A percentile compares a stretch with the other conserved stretches of the same genome.
Evolutionary conservation across 2,888 invertebrate genomes (phyloP).

Genomic region (Melipona beecheii): DNA sequence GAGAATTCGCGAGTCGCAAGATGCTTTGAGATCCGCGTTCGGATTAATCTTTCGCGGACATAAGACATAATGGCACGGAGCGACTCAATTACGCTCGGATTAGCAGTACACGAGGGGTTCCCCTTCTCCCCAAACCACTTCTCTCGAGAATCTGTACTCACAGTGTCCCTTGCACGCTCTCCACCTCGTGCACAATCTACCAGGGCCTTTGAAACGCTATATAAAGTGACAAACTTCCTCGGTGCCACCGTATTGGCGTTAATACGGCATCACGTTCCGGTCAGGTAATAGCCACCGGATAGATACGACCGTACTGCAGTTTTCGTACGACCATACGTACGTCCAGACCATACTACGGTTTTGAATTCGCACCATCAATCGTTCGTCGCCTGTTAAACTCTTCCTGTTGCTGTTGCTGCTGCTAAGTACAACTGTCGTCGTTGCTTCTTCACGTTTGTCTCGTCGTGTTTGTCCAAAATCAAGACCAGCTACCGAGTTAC

Average conservation of each 20-base stretch:
- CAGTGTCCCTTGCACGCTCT: conserved; percentile 72
- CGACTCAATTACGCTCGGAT: conserved; percentile 71
- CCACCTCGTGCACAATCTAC: conserved; percentile 71
- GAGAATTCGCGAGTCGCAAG: conserved; percentile 46
- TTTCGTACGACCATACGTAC: too few species aligned
- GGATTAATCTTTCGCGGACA: conserved; percentile 62
- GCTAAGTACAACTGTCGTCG: background rate
- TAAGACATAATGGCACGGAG: conserved; percentile 68
- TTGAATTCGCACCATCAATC: conserved; percentile 35
- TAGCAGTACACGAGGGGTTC: conserved; percentile 67
- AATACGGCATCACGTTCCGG: conserved; percentile 61
- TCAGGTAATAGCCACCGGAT: conserved; percentile 35
- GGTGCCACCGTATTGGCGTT: conserved; percentile 73
- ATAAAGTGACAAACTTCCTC: conserved; percentile 82
- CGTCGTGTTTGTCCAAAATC: background rate
- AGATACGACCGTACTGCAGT: conserved; percentile 6
- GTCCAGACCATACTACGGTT: conserved; percentile 15
- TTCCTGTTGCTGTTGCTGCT: background rate
- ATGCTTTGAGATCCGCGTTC: conserved; percentile 40
- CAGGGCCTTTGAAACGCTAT: conserved; percentile 80
- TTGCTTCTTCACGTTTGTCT: background rate
- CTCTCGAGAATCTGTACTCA: conserved; percentile 66
- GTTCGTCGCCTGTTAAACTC: background rate
- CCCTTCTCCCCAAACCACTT: conserved; percentile 49
- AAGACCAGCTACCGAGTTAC: background rate